Evolutionary conservation across 92 coral and sea anemone genomes (phyloP).

Genomic region (Bergia puertoricense): DNA sequence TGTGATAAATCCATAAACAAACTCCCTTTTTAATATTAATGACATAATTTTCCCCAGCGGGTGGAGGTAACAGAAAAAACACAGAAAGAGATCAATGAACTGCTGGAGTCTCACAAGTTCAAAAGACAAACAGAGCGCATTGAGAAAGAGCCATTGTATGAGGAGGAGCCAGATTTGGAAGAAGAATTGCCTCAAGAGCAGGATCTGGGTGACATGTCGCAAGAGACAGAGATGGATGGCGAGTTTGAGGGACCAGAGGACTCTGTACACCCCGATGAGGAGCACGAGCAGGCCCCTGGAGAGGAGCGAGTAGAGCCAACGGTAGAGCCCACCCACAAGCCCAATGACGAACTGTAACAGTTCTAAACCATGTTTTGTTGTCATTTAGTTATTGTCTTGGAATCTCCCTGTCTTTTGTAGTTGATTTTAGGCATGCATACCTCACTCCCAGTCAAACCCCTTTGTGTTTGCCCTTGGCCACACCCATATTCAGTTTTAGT

Average conservation of each 20-base stretch:
- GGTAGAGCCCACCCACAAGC: conserved; percentile 12
- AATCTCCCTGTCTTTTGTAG: conserved; percentile 25
- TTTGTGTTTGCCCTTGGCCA: neutral
- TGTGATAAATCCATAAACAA: neutral
- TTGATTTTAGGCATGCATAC: neutral
- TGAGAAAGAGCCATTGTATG: conserved; percentile 66
- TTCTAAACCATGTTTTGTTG: neutral
- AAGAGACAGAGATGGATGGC: neutral
- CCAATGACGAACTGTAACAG: conserved; percentile 17
- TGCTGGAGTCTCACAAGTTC: conserved; percentile 82
- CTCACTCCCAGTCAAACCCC: neutral
- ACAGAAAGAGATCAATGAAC: conserved; percentile 61
- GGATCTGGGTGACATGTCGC: conserved; percentile 20
- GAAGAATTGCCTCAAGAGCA: conserved; percentile 45
- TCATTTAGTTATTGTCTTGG: neutral
- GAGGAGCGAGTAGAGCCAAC: conserved; percentile 43
- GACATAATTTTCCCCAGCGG: conserved; percentile 25
- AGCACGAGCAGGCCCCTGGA: conserved; percentile 39
- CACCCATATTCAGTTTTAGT: neutral
- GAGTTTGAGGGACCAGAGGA: conserved; percentile 26
- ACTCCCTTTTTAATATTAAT: neutral
- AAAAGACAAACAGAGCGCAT: conserved; percentile 60
- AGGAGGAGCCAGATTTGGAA: conserved; percentile 70
- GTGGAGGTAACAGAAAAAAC: conserved; percentile 67
- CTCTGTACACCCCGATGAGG: conserved; percentile 30